These are phyloP conservation scores for Tuberolachnus salignus DNA, from an alignment of 2,888 invertebrate genomes.

Conservation along the genomic window DNA sequence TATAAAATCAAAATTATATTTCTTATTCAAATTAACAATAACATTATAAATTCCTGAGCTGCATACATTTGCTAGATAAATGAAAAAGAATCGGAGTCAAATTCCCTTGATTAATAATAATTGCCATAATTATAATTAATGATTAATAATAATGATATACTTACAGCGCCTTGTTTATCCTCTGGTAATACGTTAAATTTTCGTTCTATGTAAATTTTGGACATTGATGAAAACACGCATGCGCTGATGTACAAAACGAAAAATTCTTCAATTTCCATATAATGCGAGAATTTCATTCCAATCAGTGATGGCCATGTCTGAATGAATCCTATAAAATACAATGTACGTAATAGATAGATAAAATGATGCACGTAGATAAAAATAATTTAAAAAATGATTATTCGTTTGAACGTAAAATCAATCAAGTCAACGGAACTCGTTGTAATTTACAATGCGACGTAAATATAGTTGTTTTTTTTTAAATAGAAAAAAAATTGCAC, in stretches of 20 bases:
- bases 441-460: background rate
- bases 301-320: background rate
- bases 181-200: background rate
- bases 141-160: background rate
- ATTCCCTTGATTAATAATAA: no score
- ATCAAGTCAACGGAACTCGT: background rate
- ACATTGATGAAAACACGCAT: background rate
- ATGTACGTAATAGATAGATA: background rate
- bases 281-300: background rate
- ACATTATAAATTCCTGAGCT: no score
- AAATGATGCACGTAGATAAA: background rate
- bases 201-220: slow-evolving; percentile 2
- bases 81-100: no score
- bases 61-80: no score
- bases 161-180: slow-evolving; percentile 14
- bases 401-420: no score
- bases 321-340: background rate
- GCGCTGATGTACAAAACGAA: slow-evolving; percentile 12
- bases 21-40: no score
- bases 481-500: background rate
- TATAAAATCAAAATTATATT: no score
- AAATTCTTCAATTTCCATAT: slow-evolving; percentile 32
- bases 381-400: no score
- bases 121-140: no score
- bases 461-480: no score